Percentiles rank a stretch among this genome's conserved stretches.
phyloP scores from a whole-genome alignment of 2,113 vertebrate species.

The Scophthalmus maximus region DNA sequence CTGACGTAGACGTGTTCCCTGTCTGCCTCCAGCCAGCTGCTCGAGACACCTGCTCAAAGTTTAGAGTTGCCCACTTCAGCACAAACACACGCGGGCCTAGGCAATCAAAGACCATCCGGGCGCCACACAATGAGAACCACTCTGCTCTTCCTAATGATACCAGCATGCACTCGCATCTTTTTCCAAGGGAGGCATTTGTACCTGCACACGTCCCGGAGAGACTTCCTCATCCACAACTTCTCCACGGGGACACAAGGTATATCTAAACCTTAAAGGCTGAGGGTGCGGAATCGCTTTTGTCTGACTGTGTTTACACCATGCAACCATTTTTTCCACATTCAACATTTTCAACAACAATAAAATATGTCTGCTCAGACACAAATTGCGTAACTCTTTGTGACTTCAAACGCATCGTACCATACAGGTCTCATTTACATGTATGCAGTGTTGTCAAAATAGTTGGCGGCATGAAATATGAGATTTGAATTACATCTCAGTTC shows the following conservation, averaged over 20 bases:
- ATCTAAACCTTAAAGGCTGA: background rate
- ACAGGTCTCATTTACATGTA: background rate
- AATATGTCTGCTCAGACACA: background rate
- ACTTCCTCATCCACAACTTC: constrained; percentile 16
- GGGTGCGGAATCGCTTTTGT: background rate
- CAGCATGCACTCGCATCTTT: constrained; percentile 73
- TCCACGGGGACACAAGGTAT: background rate
- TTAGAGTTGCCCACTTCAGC: constrained; percentile 68
- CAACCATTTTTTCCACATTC: background rate
- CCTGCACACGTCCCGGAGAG: constrained; percentile 17
- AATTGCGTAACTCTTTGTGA: background rate
- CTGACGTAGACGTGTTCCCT: constrained; percentile 67
- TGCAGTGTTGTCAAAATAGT: background rate
- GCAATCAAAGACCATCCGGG: constrained; percentile 75
- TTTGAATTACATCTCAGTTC: background rate
- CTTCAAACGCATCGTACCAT: background rate
- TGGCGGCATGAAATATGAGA: background rate
- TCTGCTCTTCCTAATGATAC: constrained; percentile 79
- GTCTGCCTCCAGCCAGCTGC: constrained; percentile 74
- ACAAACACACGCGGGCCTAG: constrained; percentile 63
- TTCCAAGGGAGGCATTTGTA: constrained; percentile 57
- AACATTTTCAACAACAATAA: background rate
- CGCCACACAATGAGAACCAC: constrained; percentile 72
- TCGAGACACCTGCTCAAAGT: constrained; percentile 75
- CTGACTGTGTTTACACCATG: background rate